phyloP scores from a whole-genome alignment of 2,888 invertebrate genomes.

The Ommatoiulus sabulosus region DNA sequence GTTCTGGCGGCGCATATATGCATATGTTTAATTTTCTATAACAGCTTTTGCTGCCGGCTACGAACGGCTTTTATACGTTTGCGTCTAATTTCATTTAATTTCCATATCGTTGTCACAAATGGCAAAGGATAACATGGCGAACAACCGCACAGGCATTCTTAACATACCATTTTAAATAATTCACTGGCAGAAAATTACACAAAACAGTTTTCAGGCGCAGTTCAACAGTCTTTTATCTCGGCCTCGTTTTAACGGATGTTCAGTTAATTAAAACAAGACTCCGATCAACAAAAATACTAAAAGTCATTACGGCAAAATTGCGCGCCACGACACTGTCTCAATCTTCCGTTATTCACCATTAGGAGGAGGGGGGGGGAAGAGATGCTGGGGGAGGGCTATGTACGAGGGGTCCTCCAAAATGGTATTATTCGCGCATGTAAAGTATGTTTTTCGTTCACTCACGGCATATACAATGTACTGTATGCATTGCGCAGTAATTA shows the following conservation, averaged over 20 bases:
- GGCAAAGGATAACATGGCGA: constrained; percentile 22
- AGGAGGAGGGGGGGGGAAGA: neutral
- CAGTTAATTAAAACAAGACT: constrained; percentile 34
- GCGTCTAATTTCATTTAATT: constrained; percentile 28
- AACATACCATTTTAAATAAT: constrained; percentile 34
- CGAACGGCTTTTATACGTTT: neutral
- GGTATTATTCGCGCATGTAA: neutral
- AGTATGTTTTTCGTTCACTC: too few relatives aligned
- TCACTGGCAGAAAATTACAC: constrained; percentile 28
- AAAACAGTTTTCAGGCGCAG: constrained; percentile 28
- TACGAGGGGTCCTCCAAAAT: neutral
- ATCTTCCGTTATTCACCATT: constrained; percentile 17
- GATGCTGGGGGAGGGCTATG: neutral
- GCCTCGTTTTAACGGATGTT: constrained; percentile 21
- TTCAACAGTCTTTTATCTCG: constrained; percentile 34
- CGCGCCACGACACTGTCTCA: constrained; percentile 15
- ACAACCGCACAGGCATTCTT: constrained; percentile 28
- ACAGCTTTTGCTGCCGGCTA: neutral
- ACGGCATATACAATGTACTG: too few relatives aligned
- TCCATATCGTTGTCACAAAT: constrained; percentile 34
- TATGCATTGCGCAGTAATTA: too few relatives aligned
- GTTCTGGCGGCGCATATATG: neutral
- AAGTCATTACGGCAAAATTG: constrained; percentile 23
- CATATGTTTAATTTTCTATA: constrained; percentile 20
- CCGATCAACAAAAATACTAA: constrained; percentile 34